Conservation (phyloP, 2,113 vertebrate species). For the Cheilinus undulatus region DNA sequence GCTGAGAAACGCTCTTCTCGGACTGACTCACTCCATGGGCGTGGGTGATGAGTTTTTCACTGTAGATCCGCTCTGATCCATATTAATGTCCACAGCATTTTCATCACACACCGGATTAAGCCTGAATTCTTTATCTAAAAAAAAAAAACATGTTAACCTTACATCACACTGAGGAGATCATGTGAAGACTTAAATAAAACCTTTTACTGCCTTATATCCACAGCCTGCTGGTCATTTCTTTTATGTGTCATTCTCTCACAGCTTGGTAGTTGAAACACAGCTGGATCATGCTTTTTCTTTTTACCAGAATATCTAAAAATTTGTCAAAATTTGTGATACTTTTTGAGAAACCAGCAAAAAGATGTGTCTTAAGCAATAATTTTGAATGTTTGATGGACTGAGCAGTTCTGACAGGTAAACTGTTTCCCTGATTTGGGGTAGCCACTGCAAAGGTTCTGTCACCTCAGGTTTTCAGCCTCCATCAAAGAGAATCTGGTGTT, state of each 20-base stretch:
- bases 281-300: too few species aligned
- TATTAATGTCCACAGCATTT: constrained; percentile 66
- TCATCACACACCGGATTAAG: constrained; percentile 58
- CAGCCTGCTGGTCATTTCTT: background rate
- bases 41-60: constrained; percentile 45
- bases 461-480: too few species aligned
- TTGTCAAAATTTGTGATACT: too few species aligned
- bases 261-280: too few species aligned
- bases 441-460: too few species aligned
- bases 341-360: too few species aligned
- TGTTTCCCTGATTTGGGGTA: too few species aligned
- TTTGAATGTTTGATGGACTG: too few species aligned
- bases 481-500: too few species aligned
- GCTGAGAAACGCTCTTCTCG: constrained; percentile 46
- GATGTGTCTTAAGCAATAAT: too few species aligned
- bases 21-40: constrained; percentile 41
- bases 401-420: too few species aligned
- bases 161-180: background rate
- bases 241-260: background rate
- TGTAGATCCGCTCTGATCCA: constrained; percentile 61
- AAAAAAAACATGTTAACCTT: constrained; percentile 34
- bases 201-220: background rate
- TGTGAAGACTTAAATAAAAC: constrained; percentile 11
- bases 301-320: too few species aligned
- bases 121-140: constrained; percentile 33